Evolutionary conservation across 2,888 invertebrate genomes (phyloP), one percentile per base, ranked within the genome.

Genomic region (Saturnia japonica): DNA sequence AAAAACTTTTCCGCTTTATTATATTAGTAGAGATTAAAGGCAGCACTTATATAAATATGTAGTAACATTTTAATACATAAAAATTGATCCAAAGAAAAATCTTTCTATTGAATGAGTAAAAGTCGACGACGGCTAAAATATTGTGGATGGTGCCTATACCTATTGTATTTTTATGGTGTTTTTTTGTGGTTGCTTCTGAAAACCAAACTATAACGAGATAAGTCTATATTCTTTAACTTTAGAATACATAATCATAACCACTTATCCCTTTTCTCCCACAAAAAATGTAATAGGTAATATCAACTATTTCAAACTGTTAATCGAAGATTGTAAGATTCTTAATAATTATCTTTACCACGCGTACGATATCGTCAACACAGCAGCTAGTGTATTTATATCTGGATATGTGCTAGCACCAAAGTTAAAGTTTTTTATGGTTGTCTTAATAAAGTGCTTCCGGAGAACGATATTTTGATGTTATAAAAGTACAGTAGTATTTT

Each of bases 361-460:
- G 19, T 22, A 28, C 12, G 57, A 25, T 51, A 60, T 60, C 28
- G 28, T 19, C 25, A 14, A 14, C 25, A 25, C 16, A 28, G 57
- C 16, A 28, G 57, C 25, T 14, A 60, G 57, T 28, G 11, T 60
- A 60, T 60, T 60, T 60, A 60, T 60, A 60, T 28, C 25, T 14
- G 14, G 47, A 51, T 19, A 51, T 51, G 19, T 28, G 28, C 57
- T 28, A 12, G 14, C 57, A 60, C 57, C 14, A 60, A 14, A 12
- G 14, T 28, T 60, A 28, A 28, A 47, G n/a, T 22, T 60, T 85
- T 85, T 85, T 83, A 86, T 82, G 78, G 76, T 75, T 77, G 77
- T 78, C 80, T 80, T 81, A 82, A 83, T 77, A 82, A 81, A 83
- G 80, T 78, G 82, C 82, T 87, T 84, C 85, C 84, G 82, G 83